A percentile compares a stretch with the other conserved stretches of the same genome.
Evolutionary conservation across 2,113 vertebrate species (phyloP).

Genomic region (Cervus canadensis): DNA sequence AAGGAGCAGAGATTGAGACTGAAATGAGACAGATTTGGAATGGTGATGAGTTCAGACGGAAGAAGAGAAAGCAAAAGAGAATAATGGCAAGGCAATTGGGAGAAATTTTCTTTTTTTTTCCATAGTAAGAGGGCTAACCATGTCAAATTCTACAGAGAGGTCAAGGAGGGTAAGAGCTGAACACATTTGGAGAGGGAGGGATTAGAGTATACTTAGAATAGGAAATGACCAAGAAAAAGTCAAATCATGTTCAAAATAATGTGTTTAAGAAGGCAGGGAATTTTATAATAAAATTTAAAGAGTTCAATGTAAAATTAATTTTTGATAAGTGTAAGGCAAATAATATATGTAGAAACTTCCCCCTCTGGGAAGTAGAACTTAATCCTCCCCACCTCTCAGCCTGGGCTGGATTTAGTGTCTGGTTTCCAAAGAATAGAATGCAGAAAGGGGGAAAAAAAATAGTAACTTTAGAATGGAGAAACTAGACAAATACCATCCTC

Average conservation of each 20-base stretch:
- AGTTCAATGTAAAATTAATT: conserved; percentile 9
- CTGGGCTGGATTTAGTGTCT: not conserved
- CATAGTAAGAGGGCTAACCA: not conserved
- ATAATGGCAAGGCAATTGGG: not conserved
- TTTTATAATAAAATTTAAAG: conserved; percentile 16
- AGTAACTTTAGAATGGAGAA: not conserved
- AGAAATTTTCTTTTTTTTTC: not conserved
- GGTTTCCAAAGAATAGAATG: not conserved
- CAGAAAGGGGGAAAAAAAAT: not conserved
- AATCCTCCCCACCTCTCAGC: not conserved
- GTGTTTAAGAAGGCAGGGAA: not conserved
- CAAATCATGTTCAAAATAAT: conserved; percentile 20
- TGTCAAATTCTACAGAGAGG: not conserved
- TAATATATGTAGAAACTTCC: not conserved
- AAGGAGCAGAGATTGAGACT: not conserved
- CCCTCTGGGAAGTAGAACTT: not conserved
- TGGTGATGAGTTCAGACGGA: not conserved
- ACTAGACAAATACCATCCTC: not conserved
- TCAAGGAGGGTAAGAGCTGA: not conserved
- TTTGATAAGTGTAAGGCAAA: not conserved
- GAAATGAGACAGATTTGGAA: not conserved
- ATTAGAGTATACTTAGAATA: not conserved
- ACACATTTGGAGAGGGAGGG: not conserved
- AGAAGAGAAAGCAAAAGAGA: not conserved
- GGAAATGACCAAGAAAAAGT: not conserved